Base-by-base conservation (phyloP, 1,140 invertebrate species). In the Pseudomyrmex flavicornis region DNA sequence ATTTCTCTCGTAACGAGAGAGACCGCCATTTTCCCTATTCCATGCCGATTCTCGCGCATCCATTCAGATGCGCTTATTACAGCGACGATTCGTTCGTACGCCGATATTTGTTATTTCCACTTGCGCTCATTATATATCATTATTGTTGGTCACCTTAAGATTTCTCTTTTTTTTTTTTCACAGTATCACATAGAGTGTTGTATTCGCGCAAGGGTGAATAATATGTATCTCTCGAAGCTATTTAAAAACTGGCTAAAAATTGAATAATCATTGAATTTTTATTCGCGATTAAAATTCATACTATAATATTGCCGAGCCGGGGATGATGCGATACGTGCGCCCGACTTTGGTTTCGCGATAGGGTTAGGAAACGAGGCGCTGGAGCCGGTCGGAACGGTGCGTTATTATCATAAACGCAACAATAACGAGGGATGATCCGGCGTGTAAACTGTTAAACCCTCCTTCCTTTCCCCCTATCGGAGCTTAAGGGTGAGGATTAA, bases 361-460 rank as follows among this genome's bases (percentile, higher is more conserved):
- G 74, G 62, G 62, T 77, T 76, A 26, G 12, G 2, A 54, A 65
- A 59, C 48, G 50, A 75, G 22, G 54, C 76, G 20, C 15, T 44
- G 77, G 77, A 54, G 62, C 63, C 66, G 66, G 52, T 52, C 50
- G 68, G 17, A 69, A 52, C 79, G 84, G 62, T 65, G 86, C 83
- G 89, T 91, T 94, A 94, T 94, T 94, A 94, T 94, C 92, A 94
- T 94, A 94, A 94, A 94, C 89, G 94, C 89, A 94, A 94, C 93
- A 94, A 94, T 94, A 94, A 94, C 93, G 92, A 94, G 92, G 93
- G 93, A 94, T 94, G 90, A 94, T 94, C 94, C 92, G 92, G 84
- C 91, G 90, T 94, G 93, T 93, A 94, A 94, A 93, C 93, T 91
- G 91, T 89, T 90, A 89, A 85, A 87, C 75, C 87, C 82, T 75